Conservation (phyloP, 1,140 invertebrate genomes). For the Hydropsyche tenuis region DNA sequence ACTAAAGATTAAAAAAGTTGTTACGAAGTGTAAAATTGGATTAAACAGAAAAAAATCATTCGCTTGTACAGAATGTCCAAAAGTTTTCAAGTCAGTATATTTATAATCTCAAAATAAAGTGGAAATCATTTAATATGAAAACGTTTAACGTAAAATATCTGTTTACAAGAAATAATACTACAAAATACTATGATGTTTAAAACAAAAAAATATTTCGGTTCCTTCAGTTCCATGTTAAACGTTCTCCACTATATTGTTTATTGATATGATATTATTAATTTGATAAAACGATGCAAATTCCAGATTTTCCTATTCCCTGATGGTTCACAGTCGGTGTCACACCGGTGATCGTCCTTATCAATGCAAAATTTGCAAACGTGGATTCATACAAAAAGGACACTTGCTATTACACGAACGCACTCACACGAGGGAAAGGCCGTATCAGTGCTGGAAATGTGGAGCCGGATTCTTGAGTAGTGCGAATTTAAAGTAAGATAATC, state of each 20-base stretch:
- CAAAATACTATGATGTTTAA: no score
- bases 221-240: no score
- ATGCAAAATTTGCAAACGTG: conserved; percentile 54
- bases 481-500: conserved; percentile 45
- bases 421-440: conserved; percentile 55
- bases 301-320: conserved; percentile 46
- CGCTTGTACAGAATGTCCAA: conserved; percentile 67
- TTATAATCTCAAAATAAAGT: no score
- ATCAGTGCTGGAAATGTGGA: conserved; percentile 67
- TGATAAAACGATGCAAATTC: no score
- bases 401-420: conserved; percentile 53
- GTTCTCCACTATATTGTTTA: no score
- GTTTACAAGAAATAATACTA: no score
- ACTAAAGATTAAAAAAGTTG: background rate
- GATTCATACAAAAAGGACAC: conserved; percentile 53
- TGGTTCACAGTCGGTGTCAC: conserved; percentile 65
- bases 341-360: conserved; percentile 69
- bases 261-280: conserved; percentile 31
- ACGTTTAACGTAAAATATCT: no score
- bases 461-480: conserved; percentile 62
- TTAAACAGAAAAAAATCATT: conserved; percentile 63
- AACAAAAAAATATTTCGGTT: no score
- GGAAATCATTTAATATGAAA: no score
- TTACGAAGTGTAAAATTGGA: conserved; percentile 20
- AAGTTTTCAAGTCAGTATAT: conserved; percentile 66